These are phyloP conservation scores for Merops nubicus DNA, from an alignment of 2,113 vertebrate genomes.

Conservation along the genomic window DNA sequence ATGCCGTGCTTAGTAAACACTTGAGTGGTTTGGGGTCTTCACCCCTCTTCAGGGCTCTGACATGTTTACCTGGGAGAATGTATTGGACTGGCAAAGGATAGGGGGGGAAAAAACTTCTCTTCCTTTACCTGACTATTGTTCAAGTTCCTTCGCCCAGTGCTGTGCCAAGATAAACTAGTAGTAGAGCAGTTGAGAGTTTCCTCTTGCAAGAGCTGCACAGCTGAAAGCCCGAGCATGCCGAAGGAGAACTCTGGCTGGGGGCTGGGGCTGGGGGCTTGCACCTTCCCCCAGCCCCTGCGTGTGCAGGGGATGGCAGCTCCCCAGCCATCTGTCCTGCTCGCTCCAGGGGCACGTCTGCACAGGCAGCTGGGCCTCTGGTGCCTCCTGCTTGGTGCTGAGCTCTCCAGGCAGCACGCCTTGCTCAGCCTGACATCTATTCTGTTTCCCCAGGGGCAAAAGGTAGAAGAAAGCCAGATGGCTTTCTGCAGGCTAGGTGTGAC, in stretches of 20 bases:
- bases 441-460: background rate
- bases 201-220: background rate
- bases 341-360: background rate
- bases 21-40: background rate
- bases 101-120: background rate
- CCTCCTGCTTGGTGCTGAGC: background rate
- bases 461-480: constrained; percentile 18
- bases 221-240: background rate
- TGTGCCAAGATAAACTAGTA: background rate
- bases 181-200: background rate
- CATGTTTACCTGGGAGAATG: background rate
- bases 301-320: background rate
- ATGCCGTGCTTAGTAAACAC: background rate
- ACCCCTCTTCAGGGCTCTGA: background rate
- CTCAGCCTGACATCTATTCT: background rate
- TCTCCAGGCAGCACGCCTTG: background rate
- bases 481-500: constrained; percentile 16
- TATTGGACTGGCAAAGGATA: background rate
- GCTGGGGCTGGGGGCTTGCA: background rate
- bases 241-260: background rate
- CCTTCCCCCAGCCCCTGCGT: rapidly evolving
- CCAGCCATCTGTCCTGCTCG: background rate
- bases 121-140: background rate
- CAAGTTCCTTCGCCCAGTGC: background rate
- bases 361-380: background rate